Base-by-base conservation (phyloP, 2,797 vertebrate species). In the Platyrinchus mystaceus region DNA sequence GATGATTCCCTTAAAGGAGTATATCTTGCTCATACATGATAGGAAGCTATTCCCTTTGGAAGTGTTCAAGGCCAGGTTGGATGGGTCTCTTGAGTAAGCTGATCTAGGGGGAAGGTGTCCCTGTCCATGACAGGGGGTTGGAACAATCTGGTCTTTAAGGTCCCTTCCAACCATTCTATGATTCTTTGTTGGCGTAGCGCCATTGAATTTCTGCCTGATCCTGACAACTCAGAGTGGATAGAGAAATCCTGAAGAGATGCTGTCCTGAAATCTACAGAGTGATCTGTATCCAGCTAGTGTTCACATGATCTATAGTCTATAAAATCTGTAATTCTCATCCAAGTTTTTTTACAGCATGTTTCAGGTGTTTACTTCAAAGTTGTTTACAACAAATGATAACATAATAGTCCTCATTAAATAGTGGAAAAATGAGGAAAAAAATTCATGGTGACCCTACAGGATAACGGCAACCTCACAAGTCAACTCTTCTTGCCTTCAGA, bases 371-470 rank as follows among this genome's bases (percentile, higher is more conserved):
- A 28, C 63, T 71, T 79, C 41, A 47, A 59, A 83, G 18, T 77
- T 8, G 58, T 19, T 75, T 78, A 18, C 23, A 43, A n/a, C 2
- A 74, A 60, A 12, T 8, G 26, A 23, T 43, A 81, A 20, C 17
- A 30, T 47, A 56, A 66, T 52, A 0, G 0, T 62, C 16, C 32
- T 28, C 17, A 56, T 37, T 5, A 41, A 70, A 70, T 12, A n/a
- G 28, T 28, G 24, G 4, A 18, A 78, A 89, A 37, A n/a, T 5
- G 3, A 14, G 14, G 11, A 20, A 46, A 18, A 87, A 82, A 37
- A 34, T 4, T 0, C 7, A 6, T 9, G 16, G 21, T 56, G 56
- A 34, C 7, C 8, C 6, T 41, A 15, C 4, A 37, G 21, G 5
- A 37, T 32, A 71, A 71, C 4, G 18, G 10, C 7, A 80, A 17